Evolutionary conservation across 2,113 vertebrate species (phyloP).

Genomic region (Hydrochoerus hydrochaeris): DNA sequence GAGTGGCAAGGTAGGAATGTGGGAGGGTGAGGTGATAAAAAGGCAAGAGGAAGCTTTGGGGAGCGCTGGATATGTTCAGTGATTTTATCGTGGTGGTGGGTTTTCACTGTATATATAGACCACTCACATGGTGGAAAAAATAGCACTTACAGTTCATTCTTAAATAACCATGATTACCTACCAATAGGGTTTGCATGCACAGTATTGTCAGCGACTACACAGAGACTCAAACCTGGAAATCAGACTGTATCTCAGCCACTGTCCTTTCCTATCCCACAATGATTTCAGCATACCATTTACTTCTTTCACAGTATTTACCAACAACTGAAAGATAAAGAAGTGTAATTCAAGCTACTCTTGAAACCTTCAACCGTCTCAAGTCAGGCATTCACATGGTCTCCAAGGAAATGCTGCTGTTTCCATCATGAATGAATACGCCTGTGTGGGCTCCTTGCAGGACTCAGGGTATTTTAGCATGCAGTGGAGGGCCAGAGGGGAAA

Average conservation of each 20-base stretch:
- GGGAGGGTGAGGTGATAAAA: neutral
- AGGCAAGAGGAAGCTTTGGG: neutral
- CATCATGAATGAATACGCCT: neutral
- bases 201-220: neutral
- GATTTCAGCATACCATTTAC: neutral
- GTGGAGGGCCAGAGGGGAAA: neutral
- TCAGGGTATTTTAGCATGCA: no score
- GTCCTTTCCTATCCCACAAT: neutral
- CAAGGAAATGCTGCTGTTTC: neutral
- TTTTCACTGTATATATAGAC: neutral
- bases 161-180: neutral
- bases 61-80: no score
- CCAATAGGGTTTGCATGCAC: neutral
- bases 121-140: neutral
- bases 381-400: neutral
- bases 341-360: neutral
- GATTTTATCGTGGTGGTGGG: neutral
- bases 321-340: neutral
- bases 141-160: neutral
- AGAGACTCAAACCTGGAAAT: neutral
- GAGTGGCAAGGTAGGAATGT: no score
- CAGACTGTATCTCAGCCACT: neutral
- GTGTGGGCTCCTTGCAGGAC: neutral
- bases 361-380: no score
- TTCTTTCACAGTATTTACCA: neutral